phyloP scores from a whole-genome alignment of 2,797 vertebrate species.

The Odontamblyopus lacepedii region DNA sequence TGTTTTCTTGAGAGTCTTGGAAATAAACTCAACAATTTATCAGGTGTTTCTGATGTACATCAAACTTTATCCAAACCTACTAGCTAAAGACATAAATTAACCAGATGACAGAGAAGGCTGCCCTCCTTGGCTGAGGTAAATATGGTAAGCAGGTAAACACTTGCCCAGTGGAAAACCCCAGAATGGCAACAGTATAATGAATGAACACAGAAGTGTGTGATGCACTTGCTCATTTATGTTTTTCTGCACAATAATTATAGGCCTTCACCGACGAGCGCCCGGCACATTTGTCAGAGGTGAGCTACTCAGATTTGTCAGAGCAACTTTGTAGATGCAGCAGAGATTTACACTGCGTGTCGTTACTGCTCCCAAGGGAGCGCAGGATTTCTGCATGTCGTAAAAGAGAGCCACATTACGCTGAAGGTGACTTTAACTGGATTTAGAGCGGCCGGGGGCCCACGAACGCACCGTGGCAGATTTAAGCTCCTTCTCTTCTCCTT shows the following conservation, averaged over 20 bases:
- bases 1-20: not conserved
- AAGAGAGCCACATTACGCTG: conserved; percentile 76
- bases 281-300: conserved; percentile 72
- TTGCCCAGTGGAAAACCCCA: conserved; percentile 15
- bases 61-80: not conserved
- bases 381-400: conserved; percentile 78
- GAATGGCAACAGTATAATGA: conserved; percentile 37
- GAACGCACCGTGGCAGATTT: conserved; percentile 76
- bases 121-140: not conserved
- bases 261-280: conserved; percentile 54
- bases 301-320: conserved; percentile 63
- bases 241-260: conserved; percentile 69
- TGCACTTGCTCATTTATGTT: conserved; percentile 54
- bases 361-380: conserved; percentile 70
- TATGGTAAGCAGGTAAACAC: conserved; percentile 20
- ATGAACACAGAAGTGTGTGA: conserved; percentile 50
- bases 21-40: not conserved
- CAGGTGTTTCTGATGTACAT: not conserved
- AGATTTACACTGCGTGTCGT: conserved; percentile 78
- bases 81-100: not conserved
- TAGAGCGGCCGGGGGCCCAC: conserved; percentile 65
- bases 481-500: conserved; percentile 70
- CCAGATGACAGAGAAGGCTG: not conserved
- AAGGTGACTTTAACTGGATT: conserved; percentile 87
- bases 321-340: conserved; percentile 72